Percentiles rank a stretch among this genome's conserved stretches.
phyloP scores from a whole-genome alignment of 37 sponge, comb jelly and placozoan species.

The Spongilla lacustris region DNA sequence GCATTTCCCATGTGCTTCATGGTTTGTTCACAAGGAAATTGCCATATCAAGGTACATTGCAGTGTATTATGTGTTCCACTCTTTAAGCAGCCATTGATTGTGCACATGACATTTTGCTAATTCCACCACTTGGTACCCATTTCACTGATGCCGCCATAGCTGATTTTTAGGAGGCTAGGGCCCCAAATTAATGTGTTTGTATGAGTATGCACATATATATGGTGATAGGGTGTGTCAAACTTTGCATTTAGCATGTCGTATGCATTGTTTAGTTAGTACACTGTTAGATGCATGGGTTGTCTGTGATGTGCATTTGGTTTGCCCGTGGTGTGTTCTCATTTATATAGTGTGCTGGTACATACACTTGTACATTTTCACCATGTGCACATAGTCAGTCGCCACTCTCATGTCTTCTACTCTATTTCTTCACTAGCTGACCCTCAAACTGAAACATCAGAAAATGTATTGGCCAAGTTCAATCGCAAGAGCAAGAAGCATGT shows the following conservation, averaged over 20 bases:
- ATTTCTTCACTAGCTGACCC: background rate
- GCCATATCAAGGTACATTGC: background rate
- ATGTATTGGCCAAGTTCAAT: background rate
- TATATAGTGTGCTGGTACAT: background rate
- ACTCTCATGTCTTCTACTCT: background rate
- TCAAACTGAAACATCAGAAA: background rate
- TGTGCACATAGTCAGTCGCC: background rate
- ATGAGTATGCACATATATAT: too few relatives aligned
- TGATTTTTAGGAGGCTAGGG: too few relatives aligned
- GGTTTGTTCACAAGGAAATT: background rate
- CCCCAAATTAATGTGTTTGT: too few relatives aligned
- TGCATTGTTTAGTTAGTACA: too few relatives aligned
- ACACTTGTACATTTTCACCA: too few relatives aligned
- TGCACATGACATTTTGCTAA: too few relatives aligned
- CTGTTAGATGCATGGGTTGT: slow-evolving; percentile 46
- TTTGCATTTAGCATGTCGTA: too few relatives aligned
- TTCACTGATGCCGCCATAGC: too few relatives aligned
- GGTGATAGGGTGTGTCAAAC: too few relatives aligned
- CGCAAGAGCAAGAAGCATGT: background rate
- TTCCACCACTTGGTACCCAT: too few relatives aligned
- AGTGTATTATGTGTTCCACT: background rate
- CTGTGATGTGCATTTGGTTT: slow-evolving; percentile 40
- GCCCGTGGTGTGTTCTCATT: slow-evolving; percentile 28
- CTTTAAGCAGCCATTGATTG: too few relatives aligned
- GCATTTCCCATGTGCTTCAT: background rate